Evolutionary conservation across 2,797 vertebrate species (phyloP), one percentile per base, ranked within the genome.

Genomic region (Apodemus agrarius): DNA sequence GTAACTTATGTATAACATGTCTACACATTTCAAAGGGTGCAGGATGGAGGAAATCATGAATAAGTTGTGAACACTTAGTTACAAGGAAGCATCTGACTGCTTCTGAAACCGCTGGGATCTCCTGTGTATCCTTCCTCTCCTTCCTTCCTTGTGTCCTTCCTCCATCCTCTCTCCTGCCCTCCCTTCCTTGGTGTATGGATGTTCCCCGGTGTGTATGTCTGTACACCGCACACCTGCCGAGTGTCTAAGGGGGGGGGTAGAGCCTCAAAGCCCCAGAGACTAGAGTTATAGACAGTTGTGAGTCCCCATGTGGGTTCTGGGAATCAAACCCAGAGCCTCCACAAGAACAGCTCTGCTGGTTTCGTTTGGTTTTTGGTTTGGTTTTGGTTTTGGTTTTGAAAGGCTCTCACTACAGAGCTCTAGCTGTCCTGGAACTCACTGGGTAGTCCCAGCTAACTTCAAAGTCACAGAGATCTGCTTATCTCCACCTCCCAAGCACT

Each of bases 11-110:
- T 87, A 72, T 84, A 96, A 84, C 8, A 69, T 80, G 65, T 92
- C 34, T 29, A 91, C 6, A 76, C 93, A 84, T 89, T 76, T 96
- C 75, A 89, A 92, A 95, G 75, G n/a, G 6, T 65, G 46, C n/a
- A 46, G 13, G 31, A 13, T 65, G 49, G 75, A 92, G 69, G 92
- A 86, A 80, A 61, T 21, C 34, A 59, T 79, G 86, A 94, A 94
- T 89, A 94, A 93, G 21, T 94, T 54, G 80, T 87, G 54, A 96
- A 76, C 67, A 75, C 37, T 80, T 40, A 49, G 91, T 57, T 24
- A 52, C 79, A 65, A 95, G 75, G 31, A 5, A 87, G n/a, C 69
- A 87, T 76, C 86, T 94, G 31, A 89, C 81, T 80, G 81, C 61
- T 92, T 95, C 74, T 85, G 65, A 34, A 63, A 29, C 49, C 26